Conservation (phyloP, 1,140 invertebrate species). For the Atopsyche davidsoni region DNA sequence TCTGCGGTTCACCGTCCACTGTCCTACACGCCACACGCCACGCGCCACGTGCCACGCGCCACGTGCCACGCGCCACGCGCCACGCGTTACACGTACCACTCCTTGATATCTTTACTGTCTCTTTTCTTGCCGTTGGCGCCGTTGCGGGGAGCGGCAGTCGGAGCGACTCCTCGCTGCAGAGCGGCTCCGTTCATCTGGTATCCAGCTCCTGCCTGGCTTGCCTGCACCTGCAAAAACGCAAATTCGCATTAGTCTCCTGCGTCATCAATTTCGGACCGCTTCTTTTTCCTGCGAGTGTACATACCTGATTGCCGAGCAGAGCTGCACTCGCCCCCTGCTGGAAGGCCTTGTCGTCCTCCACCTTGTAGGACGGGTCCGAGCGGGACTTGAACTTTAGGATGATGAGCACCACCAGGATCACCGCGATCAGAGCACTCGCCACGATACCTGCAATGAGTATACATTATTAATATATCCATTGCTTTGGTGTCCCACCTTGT, state of each 20-base stretch:
- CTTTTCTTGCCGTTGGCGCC: slow-evolving; percentile 61
- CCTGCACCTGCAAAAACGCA: slow-evolving; percentile 33
- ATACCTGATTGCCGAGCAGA: slow-evolving; percentile 57
- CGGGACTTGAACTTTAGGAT: slow-evolving; percentile 85
- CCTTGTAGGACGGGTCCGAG: slow-evolving; percentile 82
- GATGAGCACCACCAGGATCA: slow-evolving; percentile 84
- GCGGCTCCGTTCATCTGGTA: slow-evolving; percentile 29
- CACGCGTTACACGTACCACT: slow-evolving; percentile 77
- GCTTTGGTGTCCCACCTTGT: too few relatives aligned
- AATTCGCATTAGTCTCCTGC: slow-evolving; percentile 33
- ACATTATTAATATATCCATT: too few relatives aligned
- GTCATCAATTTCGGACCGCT: slow-evolving; percentile 10
- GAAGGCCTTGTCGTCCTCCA: slow-evolving; percentile 77
- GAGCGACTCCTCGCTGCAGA: slow-evolving; percentile 26
- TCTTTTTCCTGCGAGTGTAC: neutral
- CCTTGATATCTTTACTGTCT: slow-evolving; percentile 83
- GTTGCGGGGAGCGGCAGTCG: slow-evolving; percentile 42
- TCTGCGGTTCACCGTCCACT: neutral
- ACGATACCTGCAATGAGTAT: slow-evolving; percentile 69
- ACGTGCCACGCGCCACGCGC: neutral
- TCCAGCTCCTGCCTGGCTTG: slow-evolving; percentile 26
- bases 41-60: neutral
- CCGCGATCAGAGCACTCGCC: slow-evolving; percentile 83
- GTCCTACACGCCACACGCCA: neutral
- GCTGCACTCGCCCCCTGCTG: slow-evolving; percentile 69